Evolutionary conservation across 64 coral and sea anemone species (phyloP).

Genomic region (Acropora tenuis): DNA sequence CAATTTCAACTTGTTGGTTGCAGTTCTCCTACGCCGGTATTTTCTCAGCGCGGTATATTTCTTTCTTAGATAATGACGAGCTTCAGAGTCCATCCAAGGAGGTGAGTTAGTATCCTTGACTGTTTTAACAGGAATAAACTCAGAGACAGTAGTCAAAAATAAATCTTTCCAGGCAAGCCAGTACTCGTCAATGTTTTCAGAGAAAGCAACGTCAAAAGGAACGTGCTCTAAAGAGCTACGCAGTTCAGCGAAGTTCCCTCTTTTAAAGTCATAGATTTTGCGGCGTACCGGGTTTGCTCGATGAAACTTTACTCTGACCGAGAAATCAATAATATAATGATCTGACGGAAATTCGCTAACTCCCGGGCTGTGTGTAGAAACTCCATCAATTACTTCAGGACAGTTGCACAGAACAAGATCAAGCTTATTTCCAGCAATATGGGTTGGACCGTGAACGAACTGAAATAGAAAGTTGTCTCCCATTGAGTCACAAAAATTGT

Average conservation of each 20-base stretch:
- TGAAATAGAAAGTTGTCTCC: slow-evolving; percentile 63
- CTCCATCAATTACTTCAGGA: slow-evolving; percentile 23
- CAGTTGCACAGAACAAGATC: slow-evolving; percentile 45
- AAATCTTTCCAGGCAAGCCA: slow-evolving; percentile 44
- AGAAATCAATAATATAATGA: slow-evolving; percentile 46
- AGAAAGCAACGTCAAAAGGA: slow-evolving; percentile 6
- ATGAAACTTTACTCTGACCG: slow-evolving; percentile 26
- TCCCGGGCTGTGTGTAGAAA: slow-evolving; percentile 6
- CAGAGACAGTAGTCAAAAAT: slow-evolving; percentile 28
- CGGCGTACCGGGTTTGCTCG: slow-evolving; percentile 35
- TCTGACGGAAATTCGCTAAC: slow-evolving; percentile 19
- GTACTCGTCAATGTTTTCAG: slow-evolving; percentile 41
- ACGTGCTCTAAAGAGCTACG: slow-evolving; percentile 8
- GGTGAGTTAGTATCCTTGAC: slow-evolving; percentile 46
- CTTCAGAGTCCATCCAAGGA: slow-evolving; percentile 58
- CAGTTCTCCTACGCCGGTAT: slow-evolving; percentile 2
- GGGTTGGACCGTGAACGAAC: slow-evolving; percentile 35
- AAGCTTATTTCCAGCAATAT: slow-evolving; percentile 51
- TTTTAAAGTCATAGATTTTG: slow-evolving; percentile 53
- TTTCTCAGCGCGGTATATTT: slow-evolving; percentile 20
- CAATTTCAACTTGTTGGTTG: not conserved
- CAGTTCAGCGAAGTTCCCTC: slow-evolving; percentile 37
- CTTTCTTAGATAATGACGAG: not conserved
- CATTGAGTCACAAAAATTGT: slow-evolving; percentile 54
- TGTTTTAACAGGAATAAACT: slow-evolving; percentile 37